phyloP scores from a whole-genome alignment of 2,797 vertebrate genomes.

The Poecilia velifera region DNA sequence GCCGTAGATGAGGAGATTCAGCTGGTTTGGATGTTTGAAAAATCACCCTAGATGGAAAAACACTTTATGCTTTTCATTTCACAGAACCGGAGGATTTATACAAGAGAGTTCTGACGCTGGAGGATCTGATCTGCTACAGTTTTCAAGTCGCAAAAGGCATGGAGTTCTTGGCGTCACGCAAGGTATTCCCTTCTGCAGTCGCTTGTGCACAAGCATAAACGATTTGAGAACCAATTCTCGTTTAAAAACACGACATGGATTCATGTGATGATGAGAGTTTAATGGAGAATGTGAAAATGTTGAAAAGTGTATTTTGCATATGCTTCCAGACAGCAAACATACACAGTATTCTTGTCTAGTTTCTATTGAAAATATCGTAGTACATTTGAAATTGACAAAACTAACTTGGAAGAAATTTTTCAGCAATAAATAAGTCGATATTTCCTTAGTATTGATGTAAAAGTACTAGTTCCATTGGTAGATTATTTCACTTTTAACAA shows the following conservation, averaged over 20 bases:
- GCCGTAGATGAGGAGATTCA: conserved; percentile 11
- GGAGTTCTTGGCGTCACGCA: conserved; percentile 95
- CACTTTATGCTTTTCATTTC: conserved; percentile 53
- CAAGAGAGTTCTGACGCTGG: conserved; percentile 89
- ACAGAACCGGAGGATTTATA: conserved; percentile 92
- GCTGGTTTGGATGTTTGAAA: conserved; percentile 22
- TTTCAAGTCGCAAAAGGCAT: conserved; percentile 97
- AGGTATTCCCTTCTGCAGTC: conserved; percentile 78
- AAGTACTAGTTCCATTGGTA: not conserved
- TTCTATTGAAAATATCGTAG: not conserved
- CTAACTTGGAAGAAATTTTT: not conserved
- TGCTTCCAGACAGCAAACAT: too few relatives aligned
- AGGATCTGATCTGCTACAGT: conserved; percentile 95
- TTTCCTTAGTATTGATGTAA: not conserved
- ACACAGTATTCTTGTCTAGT: not conserved
- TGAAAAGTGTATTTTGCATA: not conserved
- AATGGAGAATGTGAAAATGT: too few relatives aligned
- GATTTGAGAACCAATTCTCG: not conserved
- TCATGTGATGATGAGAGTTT: not conserved
- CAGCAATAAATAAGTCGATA: not conserved
- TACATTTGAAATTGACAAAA: too few relatives aligned
- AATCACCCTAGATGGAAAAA: conserved; percentile 22
- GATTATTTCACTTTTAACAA: not conserved
- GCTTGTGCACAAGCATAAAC: not conserved
- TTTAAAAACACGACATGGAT: not conserved